These are phyloP conservation scores for Erethizon dorsatum DNA, from an alignment of 2,797 vertebrate genomes.

Conservation along the genomic window DNA sequence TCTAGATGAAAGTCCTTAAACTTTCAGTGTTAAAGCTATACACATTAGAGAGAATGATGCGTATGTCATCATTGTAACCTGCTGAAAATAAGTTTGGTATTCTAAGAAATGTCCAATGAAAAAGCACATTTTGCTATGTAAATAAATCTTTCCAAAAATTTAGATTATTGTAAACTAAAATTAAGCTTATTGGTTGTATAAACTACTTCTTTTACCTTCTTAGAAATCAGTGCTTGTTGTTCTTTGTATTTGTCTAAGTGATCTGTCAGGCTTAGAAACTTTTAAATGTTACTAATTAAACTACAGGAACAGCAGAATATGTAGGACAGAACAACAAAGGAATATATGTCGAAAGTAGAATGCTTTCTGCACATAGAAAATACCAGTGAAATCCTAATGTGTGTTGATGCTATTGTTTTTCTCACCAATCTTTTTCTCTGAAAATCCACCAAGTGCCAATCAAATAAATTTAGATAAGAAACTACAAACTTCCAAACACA, in stretches of 20 bases:
- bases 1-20: constrained; percentile 52
- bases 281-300: constrained; percentile 48
- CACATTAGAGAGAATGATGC: not conserved
- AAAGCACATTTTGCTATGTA: not conserved
- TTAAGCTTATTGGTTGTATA: constrained; percentile 48
- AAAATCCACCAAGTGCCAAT: not conserved
- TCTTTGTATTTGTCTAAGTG: constrained; percentile 43
- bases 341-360: constrained; percentile 47
- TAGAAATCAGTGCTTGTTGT: constrained; percentile 34
- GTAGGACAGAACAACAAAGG: not conserved
- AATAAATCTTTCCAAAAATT: constrained; percentile 45
- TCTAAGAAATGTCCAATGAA: constrained; percentile 44
- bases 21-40: constrained; percentile 24
- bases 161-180: constrained; percentile 47
- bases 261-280: not conserved
- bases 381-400: not conserved
- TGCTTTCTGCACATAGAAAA: not conserved
- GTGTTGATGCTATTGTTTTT: constrained; percentile 7
- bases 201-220: constrained; percentile 44
- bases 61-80: not conserved
- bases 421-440: constrained; percentile 28
- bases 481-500: not conserved
- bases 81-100: constrained; percentile 48
- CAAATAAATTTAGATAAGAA: not conserved
- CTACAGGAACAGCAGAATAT: not conserved